phyloP scores from a whole-genome alignment of 2,113 vertebrate species.

The Zosterops lateralis region DNA sequence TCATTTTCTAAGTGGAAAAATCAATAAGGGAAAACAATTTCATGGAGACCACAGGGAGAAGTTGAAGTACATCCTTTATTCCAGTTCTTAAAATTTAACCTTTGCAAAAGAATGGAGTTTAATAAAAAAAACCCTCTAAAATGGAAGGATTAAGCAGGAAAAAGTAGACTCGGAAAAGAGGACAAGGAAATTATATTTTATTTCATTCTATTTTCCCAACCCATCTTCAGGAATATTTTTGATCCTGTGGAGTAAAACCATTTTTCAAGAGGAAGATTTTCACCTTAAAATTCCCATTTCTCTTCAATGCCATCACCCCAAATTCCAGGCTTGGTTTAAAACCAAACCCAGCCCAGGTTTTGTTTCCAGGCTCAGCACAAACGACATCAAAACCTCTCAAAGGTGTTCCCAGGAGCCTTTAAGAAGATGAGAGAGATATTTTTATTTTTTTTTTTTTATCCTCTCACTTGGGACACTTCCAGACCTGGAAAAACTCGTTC shows the following conservation, averaged over 20 bases:
- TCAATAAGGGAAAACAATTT: background rate
- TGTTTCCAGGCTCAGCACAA: background rate
- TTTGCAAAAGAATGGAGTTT: background rate
- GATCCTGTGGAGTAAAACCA: background rate
- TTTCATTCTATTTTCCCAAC: background rate
- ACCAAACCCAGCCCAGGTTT: background rate
- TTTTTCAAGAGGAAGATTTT: background rate
- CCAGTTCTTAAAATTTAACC: background rate
- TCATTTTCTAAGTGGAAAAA: background rate
- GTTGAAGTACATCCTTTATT: background rate
- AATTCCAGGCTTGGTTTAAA: background rate
- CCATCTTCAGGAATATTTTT: background rate
- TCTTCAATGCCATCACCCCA: background rate
- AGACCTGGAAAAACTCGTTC: conserved; percentile 56
- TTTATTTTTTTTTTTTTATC: background rate
- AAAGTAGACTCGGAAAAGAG: background rate
- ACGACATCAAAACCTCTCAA: background rate
- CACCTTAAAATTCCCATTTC: background rate
- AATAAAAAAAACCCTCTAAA: background rate
- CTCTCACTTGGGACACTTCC: conserved; percentile 18
- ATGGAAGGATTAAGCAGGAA: background rate
- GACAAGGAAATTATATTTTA: background rate
- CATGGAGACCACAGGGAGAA: background rate
- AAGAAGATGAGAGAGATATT: background rate
- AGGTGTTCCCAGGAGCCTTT: background rate